Base-by-base conservation (phyloP, 1,140 invertebrate species). In the Diprion similis region DNA sequence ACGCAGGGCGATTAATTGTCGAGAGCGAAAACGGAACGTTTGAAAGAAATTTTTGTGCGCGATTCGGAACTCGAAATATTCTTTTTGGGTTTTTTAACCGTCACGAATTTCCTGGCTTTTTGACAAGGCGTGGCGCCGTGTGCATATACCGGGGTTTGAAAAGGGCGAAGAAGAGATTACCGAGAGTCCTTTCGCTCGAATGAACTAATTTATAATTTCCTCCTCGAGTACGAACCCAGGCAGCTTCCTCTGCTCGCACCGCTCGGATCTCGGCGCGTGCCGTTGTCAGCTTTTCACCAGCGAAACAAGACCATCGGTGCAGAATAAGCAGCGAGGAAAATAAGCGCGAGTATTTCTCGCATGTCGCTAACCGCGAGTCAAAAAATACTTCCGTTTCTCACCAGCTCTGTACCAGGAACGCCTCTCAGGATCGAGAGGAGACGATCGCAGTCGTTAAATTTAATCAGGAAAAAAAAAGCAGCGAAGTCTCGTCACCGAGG, bases 151-250 rank as follows among this genome's bases (percentile, higher is more conserved):
- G 51, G 11, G 51, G 9, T 59, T 17, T 17, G 51, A 59, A 59
- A 59, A 17, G 24, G n/a, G 51, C 51, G 11, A 37, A 59, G 11
- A 37, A 59, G 51, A 59, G 11, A 59, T 59, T 59, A 59, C 51
- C n/a, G n/a, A 59, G 51, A 6, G 24, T 51, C 67, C 59, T 37
- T 68, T 76, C 73, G 73, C 73, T 74, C 68, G 78, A 69, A 71
- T 73, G 74, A 77, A 72, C 77, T 78, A 77, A 78, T 77, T 78
- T 78, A 78, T 75, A 77, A 78, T 78, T 78, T 78, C 77, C 75
- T 74, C 70, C 48, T 59, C 66, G 19, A 46, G 72, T 24, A 37
- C 66, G 10, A 46, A 46, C 68, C 47, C 37, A 71, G 18, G 46
- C 59, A 65, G 46, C 48, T 13, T 48, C 17, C 37, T 66, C 48